Evolutionary conservation across 2,797 vertebrate genomes (phyloP).

Genomic region (Parotocinclus haroldoi): DNA sequence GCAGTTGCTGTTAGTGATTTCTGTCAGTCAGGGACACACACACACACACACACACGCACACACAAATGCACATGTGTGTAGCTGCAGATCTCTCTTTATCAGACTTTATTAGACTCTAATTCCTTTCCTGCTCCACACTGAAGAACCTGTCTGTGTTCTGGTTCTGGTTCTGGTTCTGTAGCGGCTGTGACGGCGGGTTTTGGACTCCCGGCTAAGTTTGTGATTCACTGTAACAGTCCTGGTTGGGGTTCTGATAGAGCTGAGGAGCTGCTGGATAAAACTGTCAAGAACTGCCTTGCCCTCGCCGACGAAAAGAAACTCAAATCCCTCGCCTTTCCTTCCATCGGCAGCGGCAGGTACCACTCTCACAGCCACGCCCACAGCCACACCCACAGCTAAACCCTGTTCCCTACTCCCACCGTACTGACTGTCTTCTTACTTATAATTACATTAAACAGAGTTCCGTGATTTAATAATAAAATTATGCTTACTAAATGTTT

Average conservation of each 20-base stretch:
- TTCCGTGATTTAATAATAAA: no score
- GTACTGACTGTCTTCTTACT: no score
- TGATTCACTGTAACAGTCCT: slow-evolving; percentile 97
- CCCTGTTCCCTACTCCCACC: neutral
- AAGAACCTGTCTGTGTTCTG: no score
- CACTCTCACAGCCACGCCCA: neutral
- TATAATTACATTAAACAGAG: no score
- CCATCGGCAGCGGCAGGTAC: slow-evolving; percentile 94
- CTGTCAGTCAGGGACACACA: no score
- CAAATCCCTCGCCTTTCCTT: slow-evolving; percentile 94
- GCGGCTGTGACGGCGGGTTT: slow-evolving; percentile 85
- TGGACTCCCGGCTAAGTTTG: slow-evolving; percentile 90
- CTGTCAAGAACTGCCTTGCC: slow-evolving; percentile 95
- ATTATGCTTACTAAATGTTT: no score
- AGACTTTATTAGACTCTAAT: no score
- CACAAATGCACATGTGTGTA: no score
- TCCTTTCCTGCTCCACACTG: no score
- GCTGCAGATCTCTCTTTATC: no score
- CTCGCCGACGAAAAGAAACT: slow-evolving; percentile 98
- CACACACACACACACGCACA: no score
- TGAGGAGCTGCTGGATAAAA: slow-evolving; percentile 94
- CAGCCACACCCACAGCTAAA: neutral
- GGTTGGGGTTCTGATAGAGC: slow-evolving; percentile 94
- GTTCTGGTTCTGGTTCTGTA: slow-evolving; percentile 44
- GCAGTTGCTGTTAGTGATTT: no score